phyloP scores from a whole-genome alignment of 2,888 invertebrate genomes.

The Erpobdella octoculata region DNA sequence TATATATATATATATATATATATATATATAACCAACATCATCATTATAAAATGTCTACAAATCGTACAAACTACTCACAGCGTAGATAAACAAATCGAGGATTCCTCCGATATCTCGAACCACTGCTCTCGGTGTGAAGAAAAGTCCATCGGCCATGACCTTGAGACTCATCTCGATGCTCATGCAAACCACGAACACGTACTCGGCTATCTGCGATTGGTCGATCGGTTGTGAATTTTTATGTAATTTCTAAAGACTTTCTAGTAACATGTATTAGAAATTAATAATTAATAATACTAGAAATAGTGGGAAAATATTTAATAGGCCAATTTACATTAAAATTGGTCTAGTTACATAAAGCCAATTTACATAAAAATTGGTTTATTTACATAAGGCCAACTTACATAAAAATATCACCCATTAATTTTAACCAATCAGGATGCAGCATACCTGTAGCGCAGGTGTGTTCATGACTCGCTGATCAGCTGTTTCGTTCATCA shows the following conservation, averaged over 20 bases:
- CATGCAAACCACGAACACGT: slow-evolving; percentile 95
- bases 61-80: slow-evolving; percentile 63
- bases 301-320: too few species aligned
- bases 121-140: slow-evolving; percentile 97
- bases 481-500: slow-evolving; percentile 96
- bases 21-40: too few species aligned
- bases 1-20: too few species aligned
- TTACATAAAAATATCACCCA: background rate
- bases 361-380: background rate
- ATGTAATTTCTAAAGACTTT: too few species aligned
- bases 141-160: slow-evolving; percentile 89
- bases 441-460: slow-evolving; percentile 41
- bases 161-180: slow-evolving; percentile 89
- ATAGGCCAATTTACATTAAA: background rate
- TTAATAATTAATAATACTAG: too few species aligned
- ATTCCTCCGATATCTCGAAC: slow-evolving; percentile 94
- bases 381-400: background rate
- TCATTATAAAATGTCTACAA: too few species aligned
- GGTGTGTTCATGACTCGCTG: slow-evolving; percentile 76
- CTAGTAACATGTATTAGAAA: too few species aligned
- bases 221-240: too few species aligned
- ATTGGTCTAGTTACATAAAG: background rate
- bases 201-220: slow-evolving; percentile 69
- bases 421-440: background rate
- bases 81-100: slow-evolving; percentile 91